Evolutionary conservation across 2,888 invertebrate genomes (phyloP), one percentile per base, ranked within the genome.

Genomic region (Plebejus argus): DNA sequence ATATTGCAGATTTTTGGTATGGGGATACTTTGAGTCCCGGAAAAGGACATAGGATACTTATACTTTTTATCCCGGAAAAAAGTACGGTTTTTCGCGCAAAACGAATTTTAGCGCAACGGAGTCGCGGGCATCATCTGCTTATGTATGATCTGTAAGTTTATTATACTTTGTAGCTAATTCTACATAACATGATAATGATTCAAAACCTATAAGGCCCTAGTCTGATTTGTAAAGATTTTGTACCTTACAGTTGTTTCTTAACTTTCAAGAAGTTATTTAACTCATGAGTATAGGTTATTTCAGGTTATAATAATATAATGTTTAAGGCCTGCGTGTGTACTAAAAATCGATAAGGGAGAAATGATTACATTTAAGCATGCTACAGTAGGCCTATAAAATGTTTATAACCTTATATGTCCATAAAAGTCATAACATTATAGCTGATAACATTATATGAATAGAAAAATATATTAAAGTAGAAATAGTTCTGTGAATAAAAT

Each of bases 391-490:
- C 23, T 61, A 61, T 61, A 61, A 61, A 61, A 61, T 23, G 20
- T 61, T 61, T 23, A 58, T 58, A n/a, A n/a, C n/a, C n/a, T n/a
- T n/a, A n/a, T n/a, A 61, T 23, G 23, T 61, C 23, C 20, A 23
- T 61, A 61, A 61, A 61, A 61, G 23, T 20, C 61, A 23, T 61
- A 23, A 61, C 61, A 61, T 12, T 12, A 61, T 10, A 61, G 10
- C 61, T 61, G 61, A 61, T 61, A 61, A 61, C 23, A 61, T 1
- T 58, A 61, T 61, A 12, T 23, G 61, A 61, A 61, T 61, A 61
- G 12, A 23, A 61, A 1, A 58, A 8, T n/a, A 3, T n/a, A 58
- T 58, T 7, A 20, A 53, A 53, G 1, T 53, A 5, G 53, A 53
- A 18, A 53, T 53, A 5, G 53, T 53, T 18, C 53, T 53, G 5